Conservation (phyloP, 2,888 invertebrate species). For the Cephonodes hylas region DNA sequence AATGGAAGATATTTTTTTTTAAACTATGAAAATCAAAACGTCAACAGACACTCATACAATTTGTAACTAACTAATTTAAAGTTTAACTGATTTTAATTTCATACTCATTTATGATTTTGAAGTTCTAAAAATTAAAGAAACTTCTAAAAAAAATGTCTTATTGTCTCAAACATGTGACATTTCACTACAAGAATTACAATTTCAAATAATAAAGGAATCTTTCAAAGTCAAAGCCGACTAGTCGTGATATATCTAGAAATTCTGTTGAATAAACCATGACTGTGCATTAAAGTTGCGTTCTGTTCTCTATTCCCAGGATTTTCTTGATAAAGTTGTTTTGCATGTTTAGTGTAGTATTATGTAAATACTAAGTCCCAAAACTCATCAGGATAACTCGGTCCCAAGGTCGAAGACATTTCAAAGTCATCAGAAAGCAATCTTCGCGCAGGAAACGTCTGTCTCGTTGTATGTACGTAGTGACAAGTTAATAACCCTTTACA, state of each 20-base stretch:
- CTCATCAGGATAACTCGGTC: background rate
- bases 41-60: too few species aligned
- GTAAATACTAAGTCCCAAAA: background rate
- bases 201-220: too few species aligned
- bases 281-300: background rate
- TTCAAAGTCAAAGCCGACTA: background rate
- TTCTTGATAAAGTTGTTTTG: background rate
- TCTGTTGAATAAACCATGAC: background rate
- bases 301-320: background rate
- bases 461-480: background rate
- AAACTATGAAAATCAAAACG: too few species aligned
- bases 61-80: too few species aligned
- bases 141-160: too few species aligned
- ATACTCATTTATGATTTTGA: too few species aligned
- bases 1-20: too few species aligned
- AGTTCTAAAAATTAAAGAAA: too few species aligned
- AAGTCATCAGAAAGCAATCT: constrained; percentile 6
- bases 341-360: background rate
- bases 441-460: background rate
- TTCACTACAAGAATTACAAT: too few species aligned
- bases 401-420: background rate
- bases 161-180: too few species aligned
- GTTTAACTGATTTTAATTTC: too few species aligned
- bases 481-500: background rate
- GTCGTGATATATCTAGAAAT: background rate